A percentile compares a stretch with the other conserved stretches of the same genome.
These are phyloP conservation scores for Notarius quadriscutis DNA, from an alignment of 2,113 vertebrate genomes.

Conservation along the genomic window DNA sequence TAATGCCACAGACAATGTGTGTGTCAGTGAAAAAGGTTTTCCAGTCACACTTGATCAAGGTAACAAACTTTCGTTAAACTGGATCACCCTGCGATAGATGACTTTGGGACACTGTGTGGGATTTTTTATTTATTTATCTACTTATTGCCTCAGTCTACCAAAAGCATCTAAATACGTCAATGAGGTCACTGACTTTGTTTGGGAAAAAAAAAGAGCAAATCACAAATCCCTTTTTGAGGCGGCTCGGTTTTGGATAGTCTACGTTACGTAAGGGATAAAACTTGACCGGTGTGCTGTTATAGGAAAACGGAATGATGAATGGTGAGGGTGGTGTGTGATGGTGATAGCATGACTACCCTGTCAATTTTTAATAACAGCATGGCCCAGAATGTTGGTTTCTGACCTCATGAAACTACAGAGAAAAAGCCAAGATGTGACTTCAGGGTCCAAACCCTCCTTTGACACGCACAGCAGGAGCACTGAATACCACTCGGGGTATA, in stretches of 20 bases:
- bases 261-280: background rate
- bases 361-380: background rate
- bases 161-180: background rate
- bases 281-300: background rate
- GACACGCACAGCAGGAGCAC: too few species aligned
- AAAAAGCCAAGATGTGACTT: background rate
- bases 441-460: background rate
- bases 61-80: background rate
- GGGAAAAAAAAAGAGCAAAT: background rate
- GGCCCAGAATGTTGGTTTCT: background rate
- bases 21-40: background rate
- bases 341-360: background rate
- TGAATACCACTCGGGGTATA: background rate
- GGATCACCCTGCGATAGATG: too few species aligned
- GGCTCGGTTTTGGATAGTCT: background rate
- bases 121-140: too few species aligned
- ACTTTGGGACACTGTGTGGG: too few species aligned
- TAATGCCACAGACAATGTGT: background rate
- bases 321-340: background rate
- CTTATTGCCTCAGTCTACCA: background rate
- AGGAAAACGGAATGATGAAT: background rate
- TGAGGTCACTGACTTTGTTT: background rate
- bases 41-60: background rate
- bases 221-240: background rate
- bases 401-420: background rate